Base-by-base conservation (phyloP, 2,797 vertebrate species). In the Anguilla megastoma region DNA sequence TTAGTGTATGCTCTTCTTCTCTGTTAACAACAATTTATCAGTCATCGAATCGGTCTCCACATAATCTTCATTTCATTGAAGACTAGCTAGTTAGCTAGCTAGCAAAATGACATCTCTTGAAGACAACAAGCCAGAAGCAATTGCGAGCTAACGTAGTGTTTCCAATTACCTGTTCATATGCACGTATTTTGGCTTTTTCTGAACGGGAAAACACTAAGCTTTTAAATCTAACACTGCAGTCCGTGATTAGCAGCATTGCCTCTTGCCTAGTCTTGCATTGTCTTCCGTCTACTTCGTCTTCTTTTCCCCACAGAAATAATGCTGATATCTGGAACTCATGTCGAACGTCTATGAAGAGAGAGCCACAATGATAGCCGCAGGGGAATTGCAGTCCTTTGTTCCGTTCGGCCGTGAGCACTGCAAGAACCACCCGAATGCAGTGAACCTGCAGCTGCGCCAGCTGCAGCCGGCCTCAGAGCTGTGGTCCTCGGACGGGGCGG, bases 281-380 rank as follows among this genome's bases (percentile, higher is more conserved):
- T 3, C 30, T 45, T 48, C 41, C 12, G 33, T 16, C 16, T 16
- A 24, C 54, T 76, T 63, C 14, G 6, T 10, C 2, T n/a, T 30
- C 21, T 18, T 41, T 45, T 27, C 18, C 33, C 36, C 71, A 2
- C 92, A 97, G 97, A 98, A 98, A 99, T 99, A 98, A 99, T 99
- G 98, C 97, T 98, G 98, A 99, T 98, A 99, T 97, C 97, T 97
- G 97, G 97, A 97, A 98, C 97, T 97, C 98, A 99, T 99, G 98
- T 99, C 98, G 98, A 97, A 99, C 97, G 96, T 98, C 96, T 98
- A 96, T 99, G 98, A 99, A 97, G 98, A 99, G 97, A 97, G 97
- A 97, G 97, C 97, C 96, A 98, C 97, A 92, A 99, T 99, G 98
- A 99, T 99, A 93, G 98, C 98, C 96, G 98, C 98, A 95, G 97